A percentile compares a stretch with the other conserved stretches of the same genome.
These are phyloP conservation scores for Chloebia gouldiae DNA, from an alignment of 2,113 vertebrate genomes.

Conservation along the genomic window DNA sequence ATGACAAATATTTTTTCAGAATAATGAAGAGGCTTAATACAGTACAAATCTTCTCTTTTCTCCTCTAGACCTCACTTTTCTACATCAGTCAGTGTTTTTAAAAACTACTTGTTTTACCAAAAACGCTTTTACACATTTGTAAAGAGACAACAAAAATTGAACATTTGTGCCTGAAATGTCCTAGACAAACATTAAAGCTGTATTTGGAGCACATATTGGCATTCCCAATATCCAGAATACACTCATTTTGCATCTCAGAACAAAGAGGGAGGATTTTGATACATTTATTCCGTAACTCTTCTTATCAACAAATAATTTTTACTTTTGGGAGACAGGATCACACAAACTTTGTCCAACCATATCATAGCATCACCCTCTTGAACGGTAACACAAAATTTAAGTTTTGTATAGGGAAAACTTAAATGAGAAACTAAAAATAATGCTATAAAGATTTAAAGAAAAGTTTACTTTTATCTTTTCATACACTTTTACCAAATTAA, in stretches of 20 bases:
- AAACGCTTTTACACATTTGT: not conserved
- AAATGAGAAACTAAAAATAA: not conserved
- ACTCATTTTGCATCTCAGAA: not conserved
- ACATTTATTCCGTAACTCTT: not conserved
- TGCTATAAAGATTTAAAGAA: not conserved
- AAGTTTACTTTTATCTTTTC: not conserved
- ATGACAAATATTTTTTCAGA: conserved; percentile 20
- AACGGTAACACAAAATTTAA: not conserved
- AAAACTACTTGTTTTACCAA: not conserved
- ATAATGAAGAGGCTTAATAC: not conserved
- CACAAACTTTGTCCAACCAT: not conserved
- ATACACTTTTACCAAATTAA: not conserved
- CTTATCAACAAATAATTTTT: not conserved
- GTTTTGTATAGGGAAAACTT: not conserved
- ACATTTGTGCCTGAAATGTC: not conserved
- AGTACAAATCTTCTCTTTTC: not conserved
- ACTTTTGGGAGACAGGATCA: not conserved
- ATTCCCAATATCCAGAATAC: not conserved
- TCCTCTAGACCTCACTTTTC: not conserved
- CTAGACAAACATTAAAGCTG: not conserved
- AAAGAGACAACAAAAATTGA: not conserved
- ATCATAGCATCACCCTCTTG: fast-evolving
- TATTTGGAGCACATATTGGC: not conserved
- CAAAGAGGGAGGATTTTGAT: not conserved
- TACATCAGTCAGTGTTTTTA: not conserved